Conservation (phyloP, 2,113 vertebrate species). For the Actenoides lindsayi region DNA sequence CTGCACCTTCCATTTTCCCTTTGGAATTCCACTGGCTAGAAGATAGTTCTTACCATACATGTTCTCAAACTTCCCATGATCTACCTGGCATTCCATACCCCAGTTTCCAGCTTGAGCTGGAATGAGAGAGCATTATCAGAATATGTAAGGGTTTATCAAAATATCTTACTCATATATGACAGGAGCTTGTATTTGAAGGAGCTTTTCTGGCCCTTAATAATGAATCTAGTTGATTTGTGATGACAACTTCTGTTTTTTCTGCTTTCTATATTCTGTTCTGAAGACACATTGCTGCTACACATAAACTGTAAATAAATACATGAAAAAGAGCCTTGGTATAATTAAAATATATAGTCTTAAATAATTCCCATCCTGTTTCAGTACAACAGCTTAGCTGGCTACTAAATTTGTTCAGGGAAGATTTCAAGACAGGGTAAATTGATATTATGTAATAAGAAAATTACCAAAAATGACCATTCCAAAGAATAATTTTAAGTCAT, state of each 20-base stretch:
- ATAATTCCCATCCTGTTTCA: not conserved
- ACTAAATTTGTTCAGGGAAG: not conserved
- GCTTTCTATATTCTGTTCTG: not conserved
- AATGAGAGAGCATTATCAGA: not conserved
- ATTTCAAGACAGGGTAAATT: not conserved
- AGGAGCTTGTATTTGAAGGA: not conserved
- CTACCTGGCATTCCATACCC: not conserved
- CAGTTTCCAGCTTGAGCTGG: not conserved
- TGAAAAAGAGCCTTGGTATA: not conserved
- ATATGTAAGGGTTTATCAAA: not conserved
- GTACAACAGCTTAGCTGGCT: not conserved
- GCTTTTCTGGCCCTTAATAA: not conserved
- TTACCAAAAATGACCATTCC: not conserved
- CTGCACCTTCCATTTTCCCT: not conserved
- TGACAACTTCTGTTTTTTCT: not conserved
- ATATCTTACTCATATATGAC: not conserved
- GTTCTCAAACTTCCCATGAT: not conserved
- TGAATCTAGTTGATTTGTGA: not conserved
- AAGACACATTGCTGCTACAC: not conserved
- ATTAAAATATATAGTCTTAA: not conserved
- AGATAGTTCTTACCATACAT: not conserved
- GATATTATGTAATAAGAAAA: not conserved
- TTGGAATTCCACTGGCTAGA: not conserved
- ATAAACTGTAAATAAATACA: not conserved
- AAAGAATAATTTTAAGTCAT: not conserved